A percentile compares a stretch with the other conserved stretches of the same genome.
phyloP scores from a whole-genome alignment of 2,797 vertebrate species.

The Pyrocephalus nanus region DNA sequence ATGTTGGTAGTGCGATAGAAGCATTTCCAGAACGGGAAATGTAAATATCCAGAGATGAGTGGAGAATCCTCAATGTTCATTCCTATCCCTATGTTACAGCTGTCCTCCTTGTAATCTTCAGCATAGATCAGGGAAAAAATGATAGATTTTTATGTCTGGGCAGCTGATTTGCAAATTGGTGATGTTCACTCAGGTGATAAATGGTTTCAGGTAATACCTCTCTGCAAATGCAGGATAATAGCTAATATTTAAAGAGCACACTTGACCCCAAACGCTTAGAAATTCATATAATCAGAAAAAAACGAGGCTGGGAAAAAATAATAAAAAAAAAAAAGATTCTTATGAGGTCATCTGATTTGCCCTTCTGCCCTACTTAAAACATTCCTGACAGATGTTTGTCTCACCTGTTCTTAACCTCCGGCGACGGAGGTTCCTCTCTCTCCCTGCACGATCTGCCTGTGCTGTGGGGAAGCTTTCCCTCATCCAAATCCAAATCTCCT shows the following conservation, averaged over 20 bases:
- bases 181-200: constrained; percentile 31
- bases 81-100: background rate
- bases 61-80: background rate
- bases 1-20: background rate
- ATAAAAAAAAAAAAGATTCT: background rate
- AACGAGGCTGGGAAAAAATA: background rate
- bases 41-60: background rate
- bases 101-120: background rate
- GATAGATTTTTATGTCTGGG: background rate
- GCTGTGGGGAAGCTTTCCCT: background rate
- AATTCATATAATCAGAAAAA: constrained; percentile 51
- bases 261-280: constrained; percentile 44
- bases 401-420: constrained; percentile 63
- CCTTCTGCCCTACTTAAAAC: constrained; percentile 41
- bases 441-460: background rate
- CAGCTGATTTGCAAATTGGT: constrained; percentile 31
- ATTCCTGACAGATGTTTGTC: constrained; percentile 56
- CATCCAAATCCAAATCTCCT: background rate
- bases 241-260: constrained; percentile 25
- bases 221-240: constrained; percentile 7
- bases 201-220: constrained; percentile 17
- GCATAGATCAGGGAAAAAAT: background rate
- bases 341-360: constrained; percentile 55
- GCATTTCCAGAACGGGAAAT: background rate
- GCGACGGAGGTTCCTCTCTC: background rate